Base-by-base conservation (phyloP, 2,888 invertebrate genomes). In the Zootermopsis nevadensis region DNA sequence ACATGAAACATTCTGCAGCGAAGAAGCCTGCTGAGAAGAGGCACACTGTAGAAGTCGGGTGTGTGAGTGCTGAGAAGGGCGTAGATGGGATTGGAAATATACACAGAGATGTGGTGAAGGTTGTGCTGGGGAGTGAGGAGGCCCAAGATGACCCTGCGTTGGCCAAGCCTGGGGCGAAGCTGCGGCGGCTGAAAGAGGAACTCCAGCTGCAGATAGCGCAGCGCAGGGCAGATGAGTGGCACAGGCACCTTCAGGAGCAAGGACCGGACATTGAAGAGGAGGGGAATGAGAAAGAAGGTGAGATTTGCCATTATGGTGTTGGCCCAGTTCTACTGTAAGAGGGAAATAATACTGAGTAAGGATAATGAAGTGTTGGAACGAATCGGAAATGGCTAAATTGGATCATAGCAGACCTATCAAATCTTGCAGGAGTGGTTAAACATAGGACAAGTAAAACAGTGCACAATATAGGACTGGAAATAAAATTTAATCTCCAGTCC, bases 181-280 rank as follows among this genome's bases (percentile, higher is more conserved):
- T 95, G 85, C 88, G 91, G n/a, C 93, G 92, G 86, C 89, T 97
- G 81, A 94, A 94, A 87, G 92, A 93, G 84, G 93, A 94, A 85
- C 90, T 97, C 2, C 93, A 94, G 87, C 90, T 92, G 24, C 91
- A 94, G 89, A 97, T 97, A 87, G 93, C 93, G 3, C 91, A 92
- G 85, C 94, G 93, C 87, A 91, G 96, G 80, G 92, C 93, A 66
- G 91, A 94, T 84, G 94, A 95, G 86, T 93, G 96, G 93, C 91
- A 92, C 82, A 92, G 94, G 86, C 92, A 93, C 80, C 89, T 92
- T 42, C 92, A 94, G 83, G 89, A 90, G 87, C 88, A 86, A 87
- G 87, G 85, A 86, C 87, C 83, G 33, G 88, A 90, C 66, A 89
- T 90, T 22, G 88, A 88, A 1, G 88, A 89, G 60, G 60, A 60